phyloP scores from a whole-genome alignment of 2,113 vertebrate genomes.

The Calyptommatus sinebrachiatus region DNA sequence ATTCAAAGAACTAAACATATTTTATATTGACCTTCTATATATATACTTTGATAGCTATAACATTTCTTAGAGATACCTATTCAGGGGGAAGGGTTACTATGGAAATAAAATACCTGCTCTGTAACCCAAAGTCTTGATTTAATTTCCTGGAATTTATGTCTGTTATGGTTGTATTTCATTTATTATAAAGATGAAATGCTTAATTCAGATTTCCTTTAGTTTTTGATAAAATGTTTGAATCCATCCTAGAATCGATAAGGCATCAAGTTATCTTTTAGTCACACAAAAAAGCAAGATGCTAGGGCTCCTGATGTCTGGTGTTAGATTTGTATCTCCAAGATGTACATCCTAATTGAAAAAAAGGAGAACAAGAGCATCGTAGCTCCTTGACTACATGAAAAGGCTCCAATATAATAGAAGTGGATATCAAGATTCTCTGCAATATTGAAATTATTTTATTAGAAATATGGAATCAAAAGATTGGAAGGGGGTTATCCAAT shows the following conservation, averaged over 20 bases:
- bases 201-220: neutral
- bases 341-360: neutral
- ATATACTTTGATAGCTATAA: conserved; percentile 11
- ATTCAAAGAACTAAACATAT: neutral
- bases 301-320: neutral
- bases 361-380: fast-evolving
- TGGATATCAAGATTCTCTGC: neutral
- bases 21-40: neutral
- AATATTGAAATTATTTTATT: neutral
- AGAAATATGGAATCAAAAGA: no score
- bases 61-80: conserved; percentile 44
- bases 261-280: conserved; percentile 6
- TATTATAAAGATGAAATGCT: fast-evolving
- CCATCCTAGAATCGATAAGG: neutral
- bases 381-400: neutral
- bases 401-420: neutral
- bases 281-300: neutral
- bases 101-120: conserved; percentile 54
- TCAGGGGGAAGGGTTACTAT: conserved; percentile 50
- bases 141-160: conserved; percentile 2
- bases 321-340: neutral
- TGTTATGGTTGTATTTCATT: neutral
- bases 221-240: neutral
- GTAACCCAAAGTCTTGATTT: conserved; percentile 27
- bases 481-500: no score